Conservation (phyloP, 2,888 invertebrate species). For the Lithodes maja region DNA sequence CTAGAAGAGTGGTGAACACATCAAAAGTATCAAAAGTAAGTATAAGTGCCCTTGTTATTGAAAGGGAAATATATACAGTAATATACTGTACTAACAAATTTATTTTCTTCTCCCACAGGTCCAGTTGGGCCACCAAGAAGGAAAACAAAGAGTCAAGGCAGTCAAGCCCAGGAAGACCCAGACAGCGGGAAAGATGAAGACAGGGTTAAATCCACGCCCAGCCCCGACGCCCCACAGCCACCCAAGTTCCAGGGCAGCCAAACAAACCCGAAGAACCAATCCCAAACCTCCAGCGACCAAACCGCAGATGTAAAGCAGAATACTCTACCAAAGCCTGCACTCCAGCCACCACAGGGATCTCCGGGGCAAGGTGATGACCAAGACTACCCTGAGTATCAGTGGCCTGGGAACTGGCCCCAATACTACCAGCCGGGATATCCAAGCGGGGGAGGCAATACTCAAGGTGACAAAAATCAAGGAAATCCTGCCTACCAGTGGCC, state of each 20-base stretch:
- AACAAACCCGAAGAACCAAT: background rate
- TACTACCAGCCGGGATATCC: background rate
- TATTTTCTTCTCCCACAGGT: background rate
- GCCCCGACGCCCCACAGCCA: background rate
- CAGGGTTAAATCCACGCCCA: background rate
- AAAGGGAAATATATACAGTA: too few relatives aligned
- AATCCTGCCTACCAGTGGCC: conserved; percentile 2
- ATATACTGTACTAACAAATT: too few relatives aligned
- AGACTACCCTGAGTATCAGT: background rate
- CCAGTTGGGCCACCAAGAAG: background rate
- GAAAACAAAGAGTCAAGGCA: background rate
- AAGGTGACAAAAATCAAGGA: background rate
- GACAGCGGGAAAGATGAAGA: background rate
- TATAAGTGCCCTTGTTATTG: too few relatives aligned
- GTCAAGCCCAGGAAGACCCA: background rate
- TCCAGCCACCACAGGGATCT: background rate
- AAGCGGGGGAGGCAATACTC: background rate
- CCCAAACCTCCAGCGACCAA: background rate
- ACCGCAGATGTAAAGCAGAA: background rate
- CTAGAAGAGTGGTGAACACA: too few relatives aligned
- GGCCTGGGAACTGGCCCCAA: background rate
- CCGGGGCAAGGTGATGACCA: background rate
- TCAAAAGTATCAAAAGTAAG: too few relatives aligned
- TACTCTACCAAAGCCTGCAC: background rate
- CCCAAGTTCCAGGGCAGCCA: background rate